Evolutionary conservation across 2,888 invertebrate species (phyloP).

Genomic region (Dexiosoma caninum): DNA sequence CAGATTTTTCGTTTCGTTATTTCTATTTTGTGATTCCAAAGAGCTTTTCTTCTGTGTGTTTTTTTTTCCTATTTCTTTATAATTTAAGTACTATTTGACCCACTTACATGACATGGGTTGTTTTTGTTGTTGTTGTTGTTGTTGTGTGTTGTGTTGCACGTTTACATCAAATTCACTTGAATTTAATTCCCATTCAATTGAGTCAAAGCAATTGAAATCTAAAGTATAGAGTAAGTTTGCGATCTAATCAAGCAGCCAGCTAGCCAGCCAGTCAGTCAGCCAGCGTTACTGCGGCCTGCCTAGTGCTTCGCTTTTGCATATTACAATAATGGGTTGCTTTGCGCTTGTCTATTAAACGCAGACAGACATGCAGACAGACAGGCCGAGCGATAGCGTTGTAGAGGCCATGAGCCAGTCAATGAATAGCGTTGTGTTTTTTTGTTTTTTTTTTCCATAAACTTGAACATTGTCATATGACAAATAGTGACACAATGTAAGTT

Average conservation of each 20-base stretch:
- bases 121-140: conserved; percentile 17
- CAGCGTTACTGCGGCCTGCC: no score
- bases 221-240: neutral
- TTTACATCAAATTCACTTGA: conserved; percentile 61
- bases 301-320: neutral
- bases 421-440: no score
- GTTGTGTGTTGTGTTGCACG: conserved; percentile 48
- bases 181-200: conserved; percentile 63
- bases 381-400: no score
- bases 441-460: conserved; percentile 11
- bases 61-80: neutral
- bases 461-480: conserved; percentile 59
- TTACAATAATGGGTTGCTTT: neutral
- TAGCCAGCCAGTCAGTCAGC: neutral
- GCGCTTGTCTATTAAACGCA: neutral
- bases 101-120: conserved; percentile 54
- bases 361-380: neutral
- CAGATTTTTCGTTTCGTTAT: conserved; percentile 18
- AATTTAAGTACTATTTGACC: conserved; percentile 62
- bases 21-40: conserved; percentile 9
- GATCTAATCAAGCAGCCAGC: neutral
- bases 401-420: no score
- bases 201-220: conserved; percentile 58
- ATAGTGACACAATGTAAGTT: conserved; percentile 64
- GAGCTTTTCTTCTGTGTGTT: no score